phyloP scores from a whole-genome alignment of 2,797 vertebrate species.

The Sarcophilus harrisii region DNA sequence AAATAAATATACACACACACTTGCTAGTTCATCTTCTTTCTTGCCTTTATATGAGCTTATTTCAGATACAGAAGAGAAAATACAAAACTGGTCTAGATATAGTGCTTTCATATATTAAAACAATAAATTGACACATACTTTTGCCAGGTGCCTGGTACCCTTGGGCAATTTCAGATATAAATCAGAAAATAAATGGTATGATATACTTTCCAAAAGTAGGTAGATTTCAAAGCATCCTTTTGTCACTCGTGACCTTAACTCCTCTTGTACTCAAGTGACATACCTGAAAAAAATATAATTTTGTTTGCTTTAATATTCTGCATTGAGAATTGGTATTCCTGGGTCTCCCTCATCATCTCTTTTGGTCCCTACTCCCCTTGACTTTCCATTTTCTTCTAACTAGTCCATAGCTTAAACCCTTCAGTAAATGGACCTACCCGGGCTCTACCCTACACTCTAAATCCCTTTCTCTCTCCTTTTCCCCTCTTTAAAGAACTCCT shows the following conservation, averaged over 20 bases:
- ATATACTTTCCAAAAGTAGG: not conserved
- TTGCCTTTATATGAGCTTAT: not conserved
- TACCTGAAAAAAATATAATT: not conserved
- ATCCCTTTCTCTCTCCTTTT: not conserved
- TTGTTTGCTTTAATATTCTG: not conserved
- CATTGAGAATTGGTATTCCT: not conserved
- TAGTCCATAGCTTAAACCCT: not conserved
- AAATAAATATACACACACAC: too few species aligned
- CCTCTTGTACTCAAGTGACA: too few species aligned
- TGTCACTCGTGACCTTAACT: not conserved
- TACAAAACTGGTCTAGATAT: not conserved
- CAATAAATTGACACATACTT: not conserved
- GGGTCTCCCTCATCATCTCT: not conserved
- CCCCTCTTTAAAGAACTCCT: not conserved
- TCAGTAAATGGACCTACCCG: too few species aligned
- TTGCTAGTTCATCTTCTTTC: not conserved
- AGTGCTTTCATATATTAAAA: slow-evolving; percentile 4
- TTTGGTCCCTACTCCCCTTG: not conserved
- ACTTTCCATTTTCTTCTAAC: not conserved
- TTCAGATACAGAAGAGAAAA: not conserved
- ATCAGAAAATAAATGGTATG: not conserved
- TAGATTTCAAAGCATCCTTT: not conserved
- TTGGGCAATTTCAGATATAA: slow-evolving; percentile 21
- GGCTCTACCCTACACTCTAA: not conserved
- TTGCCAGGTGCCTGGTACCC: not conserved